Conservation (phyloP, 2,888 invertebrate genomes). For the Amiota minor region DNA sequence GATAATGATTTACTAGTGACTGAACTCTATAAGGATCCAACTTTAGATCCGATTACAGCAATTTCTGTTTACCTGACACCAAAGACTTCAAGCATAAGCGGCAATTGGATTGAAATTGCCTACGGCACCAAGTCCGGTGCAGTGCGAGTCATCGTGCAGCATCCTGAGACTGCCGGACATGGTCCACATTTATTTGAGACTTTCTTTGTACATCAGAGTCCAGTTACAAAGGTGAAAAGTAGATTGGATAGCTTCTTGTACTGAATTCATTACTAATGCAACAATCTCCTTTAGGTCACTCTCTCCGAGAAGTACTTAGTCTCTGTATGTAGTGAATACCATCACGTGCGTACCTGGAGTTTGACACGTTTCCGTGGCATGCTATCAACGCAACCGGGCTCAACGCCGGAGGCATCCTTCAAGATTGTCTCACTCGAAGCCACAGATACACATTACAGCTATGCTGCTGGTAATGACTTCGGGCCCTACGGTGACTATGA, state of each 20-base stretch:
- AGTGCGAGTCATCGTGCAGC: slow-evolving; percentile 97
- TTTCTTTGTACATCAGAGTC: slow-evolving; percentile 96
- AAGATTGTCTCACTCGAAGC: slow-evolving; percentile 79
- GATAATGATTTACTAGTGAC: slow-evolving; percentile 98
- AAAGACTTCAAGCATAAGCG: slow-evolving; percentile 97
- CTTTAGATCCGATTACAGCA: slow-evolving; percentile 95
- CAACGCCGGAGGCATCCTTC: slow-evolving; percentile 97
- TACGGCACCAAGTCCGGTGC: slow-evolving; percentile 97
- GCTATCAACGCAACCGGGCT: slow-evolving; percentile 99
- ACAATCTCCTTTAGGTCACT: slow-evolving; percentile 79
- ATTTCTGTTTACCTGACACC: slow-evolving; percentile 99
- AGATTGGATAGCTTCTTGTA: neutral
- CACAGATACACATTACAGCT: slow-evolving; percentile 79
- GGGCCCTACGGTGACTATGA: slow-evolving; percentile 99
- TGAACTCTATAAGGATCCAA: slow-evolving; percentile 94
- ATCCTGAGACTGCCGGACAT: slow-evolving; percentile 98
- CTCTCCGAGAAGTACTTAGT: slow-evolving; percentile 95
- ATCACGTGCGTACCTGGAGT: slow-evolving; percentile 97
- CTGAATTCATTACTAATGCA: too few relatives aligned
- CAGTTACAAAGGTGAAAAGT: slow-evolving; percentile 87
- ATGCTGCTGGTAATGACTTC: slow-evolving; percentile 79
- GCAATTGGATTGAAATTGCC: slow-evolving; percentile 99
- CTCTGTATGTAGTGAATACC: slow-evolving; percentile 97
- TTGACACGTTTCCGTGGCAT: slow-evolving; percentile 97
- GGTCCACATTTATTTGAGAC: slow-evolving; percentile 99